Evolutionary conservation across 2,888 invertebrate species (phyloP).

Genomic region (Deilephila elpenor): DNA sequence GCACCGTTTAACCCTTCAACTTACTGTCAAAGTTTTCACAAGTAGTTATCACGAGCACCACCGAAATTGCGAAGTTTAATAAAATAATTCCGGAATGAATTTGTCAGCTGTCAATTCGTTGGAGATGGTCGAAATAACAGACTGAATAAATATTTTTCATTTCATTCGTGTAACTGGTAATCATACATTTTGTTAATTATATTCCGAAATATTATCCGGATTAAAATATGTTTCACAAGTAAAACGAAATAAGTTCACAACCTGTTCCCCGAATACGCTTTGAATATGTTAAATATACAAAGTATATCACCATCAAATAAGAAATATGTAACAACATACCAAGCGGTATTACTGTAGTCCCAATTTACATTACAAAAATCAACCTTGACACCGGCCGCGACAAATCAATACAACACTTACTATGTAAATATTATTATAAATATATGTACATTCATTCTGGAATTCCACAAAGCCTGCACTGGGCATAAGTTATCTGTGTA

Average conservation of each 20-base stretch:
- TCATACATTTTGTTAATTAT: no score
- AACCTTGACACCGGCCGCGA: not conserved
- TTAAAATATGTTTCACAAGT: no score
- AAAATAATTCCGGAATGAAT: slow-evolving; percentile 3
- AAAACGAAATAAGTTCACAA: not conserved
- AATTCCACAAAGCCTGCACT: not conserved
- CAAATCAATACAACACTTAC: not conserved
- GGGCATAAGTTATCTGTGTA: slow-evolving; percentile 19
- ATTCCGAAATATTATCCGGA: no score
- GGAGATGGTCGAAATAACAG: not conserved
- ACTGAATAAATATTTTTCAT: not conserved
- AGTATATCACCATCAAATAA: not conserved
- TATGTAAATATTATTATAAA: slow-evolving; percentile 1
- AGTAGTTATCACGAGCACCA: not conserved
- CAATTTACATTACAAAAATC: slow-evolving; percentile 7
- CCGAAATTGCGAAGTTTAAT: slow-evolving; percentile 6
- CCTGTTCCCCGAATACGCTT: no score
- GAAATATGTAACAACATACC: not conserved
- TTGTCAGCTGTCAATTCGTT: slow-evolving; percentile 1
- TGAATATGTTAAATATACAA: no score
- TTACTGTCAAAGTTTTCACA: slow-evolving; percentile 5
- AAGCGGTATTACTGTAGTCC: not conserved
- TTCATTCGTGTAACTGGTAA: no score
- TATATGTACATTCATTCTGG: not conserved
- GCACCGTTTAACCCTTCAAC: slow-evolving; percentile 3